Conservation (phyloP, 2,888 invertebrate species). For the Sinelater perroti region DNA sequence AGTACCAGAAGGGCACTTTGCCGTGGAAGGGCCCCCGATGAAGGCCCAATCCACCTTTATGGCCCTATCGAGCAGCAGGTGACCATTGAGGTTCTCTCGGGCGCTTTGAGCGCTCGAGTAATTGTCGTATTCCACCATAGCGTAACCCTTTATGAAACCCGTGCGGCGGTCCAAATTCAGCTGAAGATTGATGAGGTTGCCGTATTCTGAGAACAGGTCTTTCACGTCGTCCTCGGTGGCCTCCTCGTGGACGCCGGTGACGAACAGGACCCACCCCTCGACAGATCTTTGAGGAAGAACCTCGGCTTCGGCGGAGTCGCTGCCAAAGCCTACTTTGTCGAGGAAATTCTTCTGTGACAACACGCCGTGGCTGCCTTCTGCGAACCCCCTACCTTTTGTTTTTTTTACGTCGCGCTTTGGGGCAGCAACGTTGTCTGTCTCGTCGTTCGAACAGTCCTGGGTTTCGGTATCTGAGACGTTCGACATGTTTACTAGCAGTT, state of each 20-base stretch:
- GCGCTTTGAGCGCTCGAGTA: slow-evolving; percentile 94
- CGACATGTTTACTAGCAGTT: slow-evolving; percentile 81
- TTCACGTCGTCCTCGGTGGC: slow-evolving; percentile 96
- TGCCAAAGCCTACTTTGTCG: slow-evolving; percentile 2
- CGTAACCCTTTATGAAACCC: slow-evolving; percentile 93
- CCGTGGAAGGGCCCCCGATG: slow-evolving; percentile 92
- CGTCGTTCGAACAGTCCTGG: slow-evolving; percentile 88
- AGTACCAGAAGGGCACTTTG: too few species aligned
- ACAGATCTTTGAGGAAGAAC: slow-evolving; percentile 64
- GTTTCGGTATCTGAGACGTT: slow-evolving; percentile 89
- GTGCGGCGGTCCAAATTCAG: slow-evolving; percentile 94
- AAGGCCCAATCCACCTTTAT: slow-evolving; percentile 96
- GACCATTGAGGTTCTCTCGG: slow-evolving; percentile 84
- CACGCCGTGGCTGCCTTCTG: slow-evolving; percentile 60
- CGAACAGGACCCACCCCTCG: slow-evolving; percentile 97
- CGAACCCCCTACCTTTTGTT: slow-evolving; percentile 89
- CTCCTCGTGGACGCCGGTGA: slow-evolving; percentile 95
- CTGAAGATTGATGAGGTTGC: slow-evolving; percentile 95
- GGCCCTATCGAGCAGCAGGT: slow-evolving; percentile 87
- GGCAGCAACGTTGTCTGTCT: too few species aligned
- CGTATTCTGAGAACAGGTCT: slow-evolving; percentile 94
- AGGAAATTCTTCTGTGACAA: slow-evolving; percentile 9
- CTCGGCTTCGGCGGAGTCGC: not conserved
- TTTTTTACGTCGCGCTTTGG: slow-evolving; percentile 90
- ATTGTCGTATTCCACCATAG: slow-evolving; percentile 93